A percentile compares a stretch with the other conserved stretches of the same genome.
These are phyloP conservation scores for Menidia beryllina DNA, from an alignment of 2,113 vertebrate genomes.

Conservation along the genomic window DNA sequence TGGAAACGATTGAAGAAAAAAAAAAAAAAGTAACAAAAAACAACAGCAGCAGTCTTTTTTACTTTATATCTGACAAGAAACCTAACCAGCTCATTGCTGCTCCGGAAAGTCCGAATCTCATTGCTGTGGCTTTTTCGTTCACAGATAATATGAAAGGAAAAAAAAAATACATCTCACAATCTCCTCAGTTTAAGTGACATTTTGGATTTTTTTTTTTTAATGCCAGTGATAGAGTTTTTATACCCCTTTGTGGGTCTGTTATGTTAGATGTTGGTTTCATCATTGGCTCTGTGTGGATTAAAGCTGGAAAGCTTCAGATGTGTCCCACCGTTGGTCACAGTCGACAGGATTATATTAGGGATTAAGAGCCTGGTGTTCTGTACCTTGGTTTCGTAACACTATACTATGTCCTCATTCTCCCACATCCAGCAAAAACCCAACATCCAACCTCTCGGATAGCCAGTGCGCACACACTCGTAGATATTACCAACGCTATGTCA, in stretches of 20 bases:
- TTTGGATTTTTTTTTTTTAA: conserved; percentile 22
- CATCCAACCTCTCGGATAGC: conserved; percentile 25
- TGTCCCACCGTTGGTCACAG: conserved; percentile 67
- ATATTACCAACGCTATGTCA: too few species aligned
- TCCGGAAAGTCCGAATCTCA: conserved; percentile 8
- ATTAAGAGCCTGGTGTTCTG: conserved; percentile 75
- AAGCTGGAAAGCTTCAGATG: conserved; percentile 69
- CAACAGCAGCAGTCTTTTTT: not conserved
- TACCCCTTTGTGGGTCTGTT: conserved; percentile 22
- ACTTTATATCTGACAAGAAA: not conserved
- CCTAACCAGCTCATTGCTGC: conserved; percentile 15
- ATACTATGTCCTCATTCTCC: conserved; percentile 61
- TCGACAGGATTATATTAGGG: conserved; percentile 77
- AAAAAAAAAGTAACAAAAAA: too few species aligned
- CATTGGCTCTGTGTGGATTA: conserved; percentile 68
- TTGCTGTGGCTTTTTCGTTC: not conserved
- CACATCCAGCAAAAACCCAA: conserved; percentile 24
- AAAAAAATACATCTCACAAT: not conserved
- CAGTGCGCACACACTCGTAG: conserved; percentile 4
- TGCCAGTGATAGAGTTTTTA: conserved; percentile 20
- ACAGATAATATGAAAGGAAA: not conserved
- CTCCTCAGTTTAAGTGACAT: not conserved
- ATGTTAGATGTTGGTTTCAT: conserved; percentile 60
- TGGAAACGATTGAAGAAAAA: not conserved
- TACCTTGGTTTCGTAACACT: conserved; percentile 62